phyloP scores from a whole-genome alignment of 1,140 invertebrate species.

The Nylanderia fulva region DNA sequence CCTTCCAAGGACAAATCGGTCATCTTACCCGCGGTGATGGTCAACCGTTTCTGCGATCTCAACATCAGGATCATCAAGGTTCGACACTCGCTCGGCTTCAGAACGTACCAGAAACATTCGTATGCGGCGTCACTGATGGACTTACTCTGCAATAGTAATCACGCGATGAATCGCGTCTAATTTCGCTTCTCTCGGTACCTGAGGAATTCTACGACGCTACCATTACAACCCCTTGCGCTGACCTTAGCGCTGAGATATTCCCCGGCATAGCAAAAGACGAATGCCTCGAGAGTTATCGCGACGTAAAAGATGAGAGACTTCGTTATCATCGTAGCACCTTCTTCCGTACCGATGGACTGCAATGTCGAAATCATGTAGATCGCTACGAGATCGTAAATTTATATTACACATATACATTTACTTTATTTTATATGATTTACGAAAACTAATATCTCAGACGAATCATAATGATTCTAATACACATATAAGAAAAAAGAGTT shows the following conservation, averaged over 20 bases:
- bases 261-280: constrained; percentile 63
- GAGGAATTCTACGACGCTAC: constrained; percentile 45
- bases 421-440: background rate
- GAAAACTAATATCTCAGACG: background rate
- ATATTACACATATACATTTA: background rate
- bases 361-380: background rate
- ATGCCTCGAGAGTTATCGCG: constrained; percentile 59
- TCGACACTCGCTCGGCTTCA: constrained; percentile 45
- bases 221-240: constrained; percentile 21
- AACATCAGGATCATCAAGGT: constrained; percentile 52
- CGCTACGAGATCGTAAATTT: background rate
- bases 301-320: constrained; percentile 53
- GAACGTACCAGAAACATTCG: constrained; percentile 54
- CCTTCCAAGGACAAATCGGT: constrained; percentile 55
- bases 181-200: background rate
- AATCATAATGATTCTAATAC: background rate
- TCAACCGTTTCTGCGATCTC: constrained; percentile 60
- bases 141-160: constrained; percentile 50
- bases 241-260: constrained; percentile 63
- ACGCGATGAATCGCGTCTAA: constrained; percentile 30
- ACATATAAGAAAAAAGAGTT: background rate
- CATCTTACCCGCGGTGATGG: constrained; percentile 61
- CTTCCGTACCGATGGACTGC: constrained; percentile 49
- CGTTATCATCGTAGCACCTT: constrained; percentile 49
- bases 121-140: constrained; percentile 53